Percentiles rank a stretch among this genome's conserved stretches.
These are phyloP conservation scores for Himalopsyche tibetana DNA, from an alignment of 2,888 invertebrate genomes.

Conservation along the genomic window DNA sequence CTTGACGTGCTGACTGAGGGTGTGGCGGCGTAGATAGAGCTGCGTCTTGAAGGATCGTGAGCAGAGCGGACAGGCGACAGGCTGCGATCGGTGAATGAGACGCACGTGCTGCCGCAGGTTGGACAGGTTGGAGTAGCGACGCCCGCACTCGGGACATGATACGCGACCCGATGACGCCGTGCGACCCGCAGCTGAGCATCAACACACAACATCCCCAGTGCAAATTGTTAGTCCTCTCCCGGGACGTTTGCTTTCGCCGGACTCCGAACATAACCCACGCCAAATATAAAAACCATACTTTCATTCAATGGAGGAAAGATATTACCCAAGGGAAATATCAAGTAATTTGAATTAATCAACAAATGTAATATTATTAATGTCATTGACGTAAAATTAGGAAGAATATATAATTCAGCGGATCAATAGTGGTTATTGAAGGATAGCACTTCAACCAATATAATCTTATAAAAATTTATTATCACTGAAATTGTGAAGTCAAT, in stretches of 20 bases:
- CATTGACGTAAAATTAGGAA: too few relatives aligned
- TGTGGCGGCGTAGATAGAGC: constrained; percentile 86
- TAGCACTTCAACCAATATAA: too few relatives aligned
- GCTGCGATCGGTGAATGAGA: constrained; percentile 84
- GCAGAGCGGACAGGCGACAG: constrained; percentile 83
- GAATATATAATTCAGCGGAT: too few relatives aligned
- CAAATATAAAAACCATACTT: constrained; percentile 23
- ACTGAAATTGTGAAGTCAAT: too few relatives aligned
- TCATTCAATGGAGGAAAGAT: neutral
- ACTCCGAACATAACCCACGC: neutral
- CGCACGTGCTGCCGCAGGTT: constrained; percentile 86
- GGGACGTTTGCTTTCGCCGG: neutral
- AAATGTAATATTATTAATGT: too few relatives aligned
- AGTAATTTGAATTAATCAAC: too few relatives aligned
- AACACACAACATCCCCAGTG: constrained; percentile 64
- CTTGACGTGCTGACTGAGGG: constrained; percentile 82
- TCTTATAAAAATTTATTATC: too few relatives aligned
- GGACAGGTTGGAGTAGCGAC: constrained; percentile 84
- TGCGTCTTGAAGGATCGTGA: constrained; percentile 86
- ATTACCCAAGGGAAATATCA: too few relatives aligned
- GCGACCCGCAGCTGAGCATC: constrained; percentile 67
- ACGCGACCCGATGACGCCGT: constrained; percentile 71
- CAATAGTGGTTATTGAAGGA: too few relatives aligned
- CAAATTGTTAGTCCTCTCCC: constrained; percentile 50
- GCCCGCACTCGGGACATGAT: constrained; percentile 82